Conservation (phyloP, 2,888 invertebrate species). For the Iphiclides podalirius region DNA sequence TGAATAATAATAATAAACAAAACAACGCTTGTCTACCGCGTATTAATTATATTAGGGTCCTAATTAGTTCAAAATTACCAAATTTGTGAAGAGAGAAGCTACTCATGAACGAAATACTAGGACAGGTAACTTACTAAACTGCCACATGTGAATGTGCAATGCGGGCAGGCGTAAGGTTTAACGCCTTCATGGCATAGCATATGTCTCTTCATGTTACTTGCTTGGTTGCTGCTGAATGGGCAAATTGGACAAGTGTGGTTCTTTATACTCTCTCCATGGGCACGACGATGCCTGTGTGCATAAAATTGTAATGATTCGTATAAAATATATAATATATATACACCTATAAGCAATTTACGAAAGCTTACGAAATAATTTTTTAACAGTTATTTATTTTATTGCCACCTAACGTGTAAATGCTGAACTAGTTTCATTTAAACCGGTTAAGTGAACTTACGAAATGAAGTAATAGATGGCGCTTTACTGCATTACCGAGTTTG, state of each 20-base stretch:
- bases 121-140: slow-evolving; percentile 89
- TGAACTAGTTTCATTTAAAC: too few species aligned
- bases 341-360: not conserved
- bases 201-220: slow-evolving; percentile 88
- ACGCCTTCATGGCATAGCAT: slow-evolving; percentile 88
- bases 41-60: too few species aligned
- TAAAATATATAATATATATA: slow-evolving; percentile 33
- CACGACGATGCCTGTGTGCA: slow-evolving; percentile 78
- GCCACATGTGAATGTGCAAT: slow-evolving; percentile 89
- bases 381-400: too few species aligned
- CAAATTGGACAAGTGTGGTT: slow-evolving; percentile 85
- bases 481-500: not conserved
- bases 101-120: too few species aligned
- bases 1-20: too few species aligned
- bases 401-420: too few species aligned
- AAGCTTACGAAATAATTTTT: too few species aligned
- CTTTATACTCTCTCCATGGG: slow-evolving; percentile 70
- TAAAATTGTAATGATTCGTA: too few species aligned
- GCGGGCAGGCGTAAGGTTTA: slow-evolving; percentile 92
- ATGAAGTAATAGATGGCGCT: slow-evolving; percentile 1
- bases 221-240: slow-evolving; percentile 83
- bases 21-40: too few species aligned
- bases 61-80: too few species aligned
- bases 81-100: too few species aligned
- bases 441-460: too few species aligned